Percentiles rank a stretch among this genome's conserved stretches.
Evolutionary conservation across 37 sponge, comb jelly and placozoan species (phyloP).

Genomic region (Oscarella lobularis): DNA sequence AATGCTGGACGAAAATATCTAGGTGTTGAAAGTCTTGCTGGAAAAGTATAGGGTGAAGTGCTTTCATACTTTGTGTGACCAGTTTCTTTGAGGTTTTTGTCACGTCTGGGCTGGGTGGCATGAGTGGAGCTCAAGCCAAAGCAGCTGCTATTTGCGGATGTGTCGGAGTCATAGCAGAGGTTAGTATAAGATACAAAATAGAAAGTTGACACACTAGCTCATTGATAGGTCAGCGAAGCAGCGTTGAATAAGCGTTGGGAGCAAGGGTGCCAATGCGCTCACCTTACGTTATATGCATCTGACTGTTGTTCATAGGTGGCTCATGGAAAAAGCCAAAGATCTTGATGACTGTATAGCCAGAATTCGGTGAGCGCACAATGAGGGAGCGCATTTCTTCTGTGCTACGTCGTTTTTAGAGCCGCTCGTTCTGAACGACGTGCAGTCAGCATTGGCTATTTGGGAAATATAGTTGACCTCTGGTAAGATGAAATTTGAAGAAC

Average conservation of each 20-base stretch:
- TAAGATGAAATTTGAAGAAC: slow-evolving; percentile 13
- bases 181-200: slow-evolving; percentile 12
- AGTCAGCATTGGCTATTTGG: slow-evolving; percentile 82
- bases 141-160: slow-evolving; percentile 86
- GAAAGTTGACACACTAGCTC: background rate
- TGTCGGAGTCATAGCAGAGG: slow-evolving; percentile 98
- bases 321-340: slow-evolving; percentile 64
- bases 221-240: slow-evolving; percentile 23
- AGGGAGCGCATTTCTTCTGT: too few relatives aligned
- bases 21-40: slow-evolving; percentile 37
- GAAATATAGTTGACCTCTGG: slow-evolving; percentile 91
- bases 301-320: slow-evolving; percentile 31
- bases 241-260: slow-evolving; percentile 59
- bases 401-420: too few relatives aligned
- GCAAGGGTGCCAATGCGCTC: slow-evolving; percentile 29
- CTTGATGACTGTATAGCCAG: slow-evolving; percentile 45
- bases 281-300: background rate
- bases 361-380: too few relatives aligned
- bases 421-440: slow-evolving; percentile 29
- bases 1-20: slow-evolving; percentile 88
- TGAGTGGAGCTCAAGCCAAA: slow-evolving; percentile 99
- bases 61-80: background rate
- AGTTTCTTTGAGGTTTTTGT: slow-evolving; percentile 43
- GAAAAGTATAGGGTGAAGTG: slow-evolving; percentile 29
- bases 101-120: slow-evolving; percentile 92